phyloP scores from a whole-genome alignment of 2,888 invertebrate species.

The Drosophila tanythrix region DNA sequence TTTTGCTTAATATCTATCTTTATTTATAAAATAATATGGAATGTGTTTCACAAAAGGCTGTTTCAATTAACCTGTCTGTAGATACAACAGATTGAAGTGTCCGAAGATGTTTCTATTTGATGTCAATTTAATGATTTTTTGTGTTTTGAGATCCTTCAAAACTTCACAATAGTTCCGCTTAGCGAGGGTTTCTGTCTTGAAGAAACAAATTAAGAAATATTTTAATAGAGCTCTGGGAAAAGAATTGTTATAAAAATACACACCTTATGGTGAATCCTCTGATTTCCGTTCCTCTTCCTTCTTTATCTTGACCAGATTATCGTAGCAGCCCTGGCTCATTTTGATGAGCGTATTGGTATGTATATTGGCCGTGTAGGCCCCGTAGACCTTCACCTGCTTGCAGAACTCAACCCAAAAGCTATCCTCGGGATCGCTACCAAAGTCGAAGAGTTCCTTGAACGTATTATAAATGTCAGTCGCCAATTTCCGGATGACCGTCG shows the following conservation, averaged over 20 bases:
- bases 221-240: background rate
- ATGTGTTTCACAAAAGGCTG: background rate
- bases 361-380: constrained; percentile 88
- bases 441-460: constrained; percentile 87
- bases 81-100: background rate
- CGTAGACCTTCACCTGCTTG: constrained; percentile 89
- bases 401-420: constrained; percentile 91
- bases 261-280: constrained; percentile 33
- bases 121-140: background rate
- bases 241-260: background rate
- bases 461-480: constrained; percentile 86
- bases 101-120: constrained; percentile 5
- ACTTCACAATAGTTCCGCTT: constrained; percentile 11
- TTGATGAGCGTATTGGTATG: constrained; percentile 76
- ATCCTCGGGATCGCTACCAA: constrained; percentile 86
- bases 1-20: constrained; percentile 7
- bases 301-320: constrained; percentile 64
- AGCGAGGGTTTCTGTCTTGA: constrained; percentile 22
- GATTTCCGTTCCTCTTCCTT: constrained; percentile 9
- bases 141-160: background rate
- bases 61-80: background rate
- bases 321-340: constrained; percentile 79
- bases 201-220: background rate
- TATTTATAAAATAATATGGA: background rate
- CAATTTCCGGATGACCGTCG: constrained; percentile 89